Evolutionary conservation across 2,797 vertebrate species (phyloP), one percentile per base, ranked within the genome.

Genomic region (Gallinago solitaria): DNA sequence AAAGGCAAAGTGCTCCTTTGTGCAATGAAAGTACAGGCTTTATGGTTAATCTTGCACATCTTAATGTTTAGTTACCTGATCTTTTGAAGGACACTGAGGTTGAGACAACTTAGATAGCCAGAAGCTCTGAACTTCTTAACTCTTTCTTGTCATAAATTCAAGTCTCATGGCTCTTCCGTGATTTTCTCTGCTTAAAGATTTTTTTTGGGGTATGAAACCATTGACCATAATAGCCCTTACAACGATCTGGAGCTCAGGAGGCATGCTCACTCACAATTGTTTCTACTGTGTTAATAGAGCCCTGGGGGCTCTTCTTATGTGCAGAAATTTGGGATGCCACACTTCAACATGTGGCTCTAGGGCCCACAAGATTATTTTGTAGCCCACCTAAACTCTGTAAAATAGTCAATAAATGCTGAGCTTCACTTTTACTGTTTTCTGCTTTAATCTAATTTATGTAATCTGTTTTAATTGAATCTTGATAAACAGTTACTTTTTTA

Each of bases 141-240:
- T 12, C 12, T 81, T 71, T 45, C 30, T 51, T 43, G 24, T 69
- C 21, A 28, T 32, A 59, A 59, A 35, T 48, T 68, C 14, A 30
- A 4, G 2, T 35, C 19, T 79, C 5, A 1, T 0, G 3, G 5
- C 14, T 6, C 19, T 74, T 76, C 47, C 43, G 11, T 25, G 4
- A 63, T 53, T 82, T 68, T 78, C 12, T 60, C 33, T 57, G 10
- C 25, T 61, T 51, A 48, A 48, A 48, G 23, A 5, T 47, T 47
- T 12, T 47, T 43, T 71, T 14, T 35, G 12, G 18, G 11, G 11
- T 51, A 14, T 12, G 78, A 84, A 92, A 78, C 4, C 30, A 71
- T 57, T 16, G 27, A 39, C 41, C 11, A 3, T 24, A 16, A 73
- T 28, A 21, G 33, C 47, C 54, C 27, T 89, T 63, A 43, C 5